Evolutionary conservation across 2,888 invertebrate species (phyloP).

Genomic region (Matsumyia berberina): DNA sequence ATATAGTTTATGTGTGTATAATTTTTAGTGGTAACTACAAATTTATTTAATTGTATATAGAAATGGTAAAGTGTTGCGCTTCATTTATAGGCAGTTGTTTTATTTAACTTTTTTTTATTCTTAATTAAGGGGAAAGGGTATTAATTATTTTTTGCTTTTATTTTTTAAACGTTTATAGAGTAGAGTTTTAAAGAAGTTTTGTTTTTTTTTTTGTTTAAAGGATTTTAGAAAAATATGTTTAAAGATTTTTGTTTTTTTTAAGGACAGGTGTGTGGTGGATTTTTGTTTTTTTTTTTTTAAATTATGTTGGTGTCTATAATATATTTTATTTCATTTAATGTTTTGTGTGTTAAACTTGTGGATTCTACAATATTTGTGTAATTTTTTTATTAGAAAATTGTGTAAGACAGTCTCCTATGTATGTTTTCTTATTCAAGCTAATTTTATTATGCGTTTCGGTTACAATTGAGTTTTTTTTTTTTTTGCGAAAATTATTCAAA

Average conservation of each 20-base stretch:
- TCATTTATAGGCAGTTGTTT: constrained; percentile 73
- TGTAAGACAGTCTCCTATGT: constrained; percentile 48
- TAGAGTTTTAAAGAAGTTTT: constrained; percentile 23
- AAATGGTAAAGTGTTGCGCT: constrained; percentile 75
- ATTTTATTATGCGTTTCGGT: constrained; percentile 41
- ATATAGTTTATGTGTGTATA: constrained; percentile 53
- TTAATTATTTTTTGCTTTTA: constrained; percentile 18
- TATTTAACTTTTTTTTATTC: constrained; percentile 38
- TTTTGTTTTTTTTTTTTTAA: not conserved
- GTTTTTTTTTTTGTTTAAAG: constrained; percentile 10
- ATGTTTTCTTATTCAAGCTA: constrained; percentile 40
- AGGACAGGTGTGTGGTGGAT: constrained; percentile 32
- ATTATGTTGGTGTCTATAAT: constrained; percentile 3
- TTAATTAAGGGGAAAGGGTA: constrained; percentile 23
- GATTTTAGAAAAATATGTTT: constrained; percentile 69
- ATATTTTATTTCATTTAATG: constrained; percentile 1
- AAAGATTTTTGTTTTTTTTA: constrained; percentile 32
- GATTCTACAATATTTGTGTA: constrained; percentile 25
- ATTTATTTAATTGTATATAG: constrained; percentile 63
- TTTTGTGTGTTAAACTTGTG: constrained; percentile 1
- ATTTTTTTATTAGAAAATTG: constrained; percentile 26
- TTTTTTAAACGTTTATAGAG: not conserved
- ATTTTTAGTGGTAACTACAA: constrained; percentile 60
- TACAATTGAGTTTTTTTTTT: constrained; percentile 29
- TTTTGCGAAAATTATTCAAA: constrained; percentile 13